Evolutionary conservation across 2,113 vertebrate species (phyloP), one percentile per base, ranked within the genome.

Genomic region (Hassar affinis): DNA sequence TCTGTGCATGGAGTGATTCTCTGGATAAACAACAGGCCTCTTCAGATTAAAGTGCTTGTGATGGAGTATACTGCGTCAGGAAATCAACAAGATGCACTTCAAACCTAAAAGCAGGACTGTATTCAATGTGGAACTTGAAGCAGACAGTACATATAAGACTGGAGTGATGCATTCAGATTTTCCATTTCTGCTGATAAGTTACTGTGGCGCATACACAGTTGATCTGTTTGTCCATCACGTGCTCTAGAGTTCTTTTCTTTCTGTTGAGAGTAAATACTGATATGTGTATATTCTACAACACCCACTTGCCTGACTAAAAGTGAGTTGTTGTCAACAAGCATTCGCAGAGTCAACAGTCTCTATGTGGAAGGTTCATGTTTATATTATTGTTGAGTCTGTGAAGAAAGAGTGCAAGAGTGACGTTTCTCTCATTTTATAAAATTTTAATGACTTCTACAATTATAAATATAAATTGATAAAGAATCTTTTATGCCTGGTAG

Each of bases 221-320:
- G 80, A 17, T 33, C 12, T 61, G 64, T 51, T 69, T 57, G 76
- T 35, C 35, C 30, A 72, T 80, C 62, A 45, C 59, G 17, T 18
- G 49, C 17, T 51, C 30, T 42, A 6, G 47, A 5, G 38, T 57
- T 78, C 54, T 57, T 79, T 38, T 52, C 59, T 66, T 81, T 82
- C 30, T 85, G 83, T 74, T 80, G 20, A 80, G 76, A 33, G 85
- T 86, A 86, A 86, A 80, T 49, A 84, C 12, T 77, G 59, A 18
- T 15, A 59, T 45, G 54, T 76, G 69, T 61, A 27, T 81, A 77
- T 68, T 45, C 22, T 69, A 30, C 68, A 42, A 59, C 38, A 56
- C 54, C n/a, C 33, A 79, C 27, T 49, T 33, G 27, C 45, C 47
- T n/a, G 38, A 52, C 17, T 3, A 72, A 84, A 66, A 80, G 35